Conservation (phyloP, 2,888 invertebrate species). For the Lysandra coridon region DNA sequence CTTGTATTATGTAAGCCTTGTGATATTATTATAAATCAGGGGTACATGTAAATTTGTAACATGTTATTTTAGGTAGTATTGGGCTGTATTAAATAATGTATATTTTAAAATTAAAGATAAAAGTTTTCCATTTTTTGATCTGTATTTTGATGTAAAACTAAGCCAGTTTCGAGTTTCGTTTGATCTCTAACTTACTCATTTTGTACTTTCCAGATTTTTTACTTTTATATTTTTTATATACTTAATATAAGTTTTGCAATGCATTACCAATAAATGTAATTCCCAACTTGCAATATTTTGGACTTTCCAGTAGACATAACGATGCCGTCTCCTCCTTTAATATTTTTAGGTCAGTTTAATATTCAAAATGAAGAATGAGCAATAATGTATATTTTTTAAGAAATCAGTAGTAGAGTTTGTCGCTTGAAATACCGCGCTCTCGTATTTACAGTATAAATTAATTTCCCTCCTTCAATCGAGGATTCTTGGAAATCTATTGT, state of each 20-base stretch:
- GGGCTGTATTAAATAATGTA: not conserved
- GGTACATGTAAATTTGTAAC: not conserved
- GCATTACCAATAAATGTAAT: not conserved
- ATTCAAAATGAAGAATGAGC: not conserved
- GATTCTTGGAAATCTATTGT: too few species aligned
- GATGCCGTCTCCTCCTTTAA: not conserved
- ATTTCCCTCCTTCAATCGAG: too few species aligned
- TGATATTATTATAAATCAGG: not conserved
- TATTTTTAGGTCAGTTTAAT: too few species aligned
- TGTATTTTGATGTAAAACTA: too few species aligned
- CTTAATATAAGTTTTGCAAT: not conserved
- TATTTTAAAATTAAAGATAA: not conserved
- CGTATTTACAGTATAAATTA: too few species aligned
- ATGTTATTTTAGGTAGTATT: not conserved
- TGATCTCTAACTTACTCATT: too few species aligned
- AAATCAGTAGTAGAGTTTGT: too few species aligned
- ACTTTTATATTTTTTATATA: too few species aligned
- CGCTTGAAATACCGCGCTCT: too few species aligned
- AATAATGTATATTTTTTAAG: not conserved
- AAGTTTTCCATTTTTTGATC: too few species aligned
- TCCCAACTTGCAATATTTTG: not conserved
- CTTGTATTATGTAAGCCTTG: conserved; percentile 1
- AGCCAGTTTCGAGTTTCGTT: too few species aligned
- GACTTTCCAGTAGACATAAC: not conserved
- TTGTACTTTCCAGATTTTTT: not conserved